These are phyloP conservation scores for Agrotis ipsilon DNA, from an alignment of 2,888 invertebrate species.

Conservation along the genomic window DNA sequence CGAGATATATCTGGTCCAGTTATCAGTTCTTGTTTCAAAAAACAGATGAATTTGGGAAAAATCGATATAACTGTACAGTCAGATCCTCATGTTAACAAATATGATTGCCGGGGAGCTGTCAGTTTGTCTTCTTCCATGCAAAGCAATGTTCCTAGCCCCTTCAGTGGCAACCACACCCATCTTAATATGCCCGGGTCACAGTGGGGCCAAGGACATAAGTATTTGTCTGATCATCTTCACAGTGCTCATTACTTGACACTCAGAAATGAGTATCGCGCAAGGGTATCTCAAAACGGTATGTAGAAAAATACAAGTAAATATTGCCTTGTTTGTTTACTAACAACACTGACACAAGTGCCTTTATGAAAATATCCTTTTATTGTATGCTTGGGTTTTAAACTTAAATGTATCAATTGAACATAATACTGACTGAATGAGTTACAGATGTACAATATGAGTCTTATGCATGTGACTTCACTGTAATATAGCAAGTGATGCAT, in stretches of 20 bases:
- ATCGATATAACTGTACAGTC: slow-evolving; percentile 82
- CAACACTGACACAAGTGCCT: slow-evolving; percentile 9
- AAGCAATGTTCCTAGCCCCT: slow-evolving; percentile 94
- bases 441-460: slow-evolving; percentile 7
- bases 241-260: slow-evolving; percentile 92
- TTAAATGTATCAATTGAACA: not conserved
- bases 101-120: slow-evolving; percentile 93
- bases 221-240: slow-evolving; percentile 93
- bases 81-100: slow-evolving; percentile 92
- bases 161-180: slow-evolving; percentile 92
- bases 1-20: slow-evolving; percentile 92
- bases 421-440: slow-evolving; percentile 13
- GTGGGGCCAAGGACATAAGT: slow-evolving; percentile 93
- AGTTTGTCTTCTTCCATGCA: slow-evolving; percentile 94
- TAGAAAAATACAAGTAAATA: slow-evolving; percentile 11
- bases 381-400: slow-evolving; percentile 4
- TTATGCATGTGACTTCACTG: slow-evolving; percentile 15
- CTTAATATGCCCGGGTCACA: slow-evolving; percentile 95
- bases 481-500: slow-evolving; percentile 22
- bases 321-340: slow-evolving; percentile 21
- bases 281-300: slow-evolving; percentile 79
- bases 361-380: not conserved
- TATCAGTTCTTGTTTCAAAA: slow-evolving; percentile 86
- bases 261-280: slow-evolving; percentile 86
- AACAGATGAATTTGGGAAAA: slow-evolving; percentile 70